Base-by-base conservation (phyloP, 2,113 vertebrate species). In the Patagioenas fasciata region DNA sequence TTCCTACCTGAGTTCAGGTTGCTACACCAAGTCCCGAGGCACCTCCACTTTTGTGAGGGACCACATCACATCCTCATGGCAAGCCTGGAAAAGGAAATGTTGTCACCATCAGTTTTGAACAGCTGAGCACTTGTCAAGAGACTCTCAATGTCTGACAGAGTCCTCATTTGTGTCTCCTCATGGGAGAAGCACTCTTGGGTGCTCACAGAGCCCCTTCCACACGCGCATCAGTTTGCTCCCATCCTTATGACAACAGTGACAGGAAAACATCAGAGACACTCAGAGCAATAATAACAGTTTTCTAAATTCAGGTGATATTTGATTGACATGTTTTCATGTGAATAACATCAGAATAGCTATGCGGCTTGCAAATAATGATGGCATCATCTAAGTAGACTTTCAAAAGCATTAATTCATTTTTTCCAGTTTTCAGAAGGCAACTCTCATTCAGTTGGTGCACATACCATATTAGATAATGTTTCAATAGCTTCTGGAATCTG, bases 111-210 rank as follows among this genome's bases (percentile, higher is more conserved):
- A 4, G 20, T 0, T 66, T 32, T 47, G 25, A 28, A 28, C 47
- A 88, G 15, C 36, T 17, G 15, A 67, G 50, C 15, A 65, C 9
- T 42, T 20, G 23, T 58, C 56, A 25, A 38, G 62, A 8, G 11
- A 61, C 21, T 31, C 42, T 66, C 36, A 40, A 7, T 13, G 26
- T 53, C 16, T 67, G 32, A 15, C 8, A 31, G 21, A 61, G 19
- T 47, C n/a, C 34, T 66, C 0, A 0, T 15, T 15, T 23, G 20
- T 0, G 0, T 70, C 25, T 50, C 57, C 67, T 38, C 24, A 5
- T 5, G 87, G 66, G 56, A 79, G 26, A 58, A 40, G 24, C 29
- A 4, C 50, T 66, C 1, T 0, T 5, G 34, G 26, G 20, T 34
- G 14, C 26, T 60, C 42, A 13, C 1, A 0, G 17, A 80, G 26